These are phyloP conservation scores for Thera britannica DNA, from an alignment of 2,888 invertebrate genomes.

Conservation along the genomic window DNA sequence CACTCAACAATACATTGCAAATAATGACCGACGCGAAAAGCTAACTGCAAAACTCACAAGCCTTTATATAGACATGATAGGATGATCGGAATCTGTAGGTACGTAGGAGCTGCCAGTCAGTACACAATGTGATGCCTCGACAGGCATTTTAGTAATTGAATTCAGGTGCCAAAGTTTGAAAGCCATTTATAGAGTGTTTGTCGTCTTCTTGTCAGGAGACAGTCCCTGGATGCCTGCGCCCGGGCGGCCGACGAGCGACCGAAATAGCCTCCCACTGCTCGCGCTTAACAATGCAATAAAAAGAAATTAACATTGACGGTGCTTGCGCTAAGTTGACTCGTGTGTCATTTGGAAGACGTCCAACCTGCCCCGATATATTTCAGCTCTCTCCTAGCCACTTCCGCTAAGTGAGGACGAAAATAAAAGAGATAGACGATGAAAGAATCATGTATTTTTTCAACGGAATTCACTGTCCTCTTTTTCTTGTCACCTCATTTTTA, in stretches of 20 bases:
- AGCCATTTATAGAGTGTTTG: constrained; percentile 81
- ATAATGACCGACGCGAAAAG: neutral
- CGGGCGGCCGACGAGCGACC: constrained; percentile 77
- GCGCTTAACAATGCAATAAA: constrained; percentile 85
- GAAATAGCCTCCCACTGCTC: constrained; percentile 76
- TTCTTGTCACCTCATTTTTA: constrained; percentile 52
- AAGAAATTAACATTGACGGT: constrained; percentile 82
- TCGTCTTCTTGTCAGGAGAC: constrained; percentile 79
- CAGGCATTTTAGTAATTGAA: constrained; percentile 51
- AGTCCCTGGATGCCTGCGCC: constrained; percentile 76
- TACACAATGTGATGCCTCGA: constrained; percentile 30
- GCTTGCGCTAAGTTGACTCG: constrained; percentile 81
- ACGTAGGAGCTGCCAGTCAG: constrained; percentile 46
- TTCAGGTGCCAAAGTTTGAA: constrained; percentile 67
- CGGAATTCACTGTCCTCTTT: constrained; percentile 54
- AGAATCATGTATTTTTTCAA: constrained; percentile 61
- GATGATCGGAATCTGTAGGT: constrained; percentile 38
- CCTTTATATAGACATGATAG: constrained; percentile 15
- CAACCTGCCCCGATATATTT: constrained; percentile 75
- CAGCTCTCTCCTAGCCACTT: constrained; percentile 71
- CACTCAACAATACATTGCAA: too few species aligned
- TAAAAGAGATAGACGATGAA: constrained; percentile 62
- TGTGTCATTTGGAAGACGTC: constrained; percentile 81
- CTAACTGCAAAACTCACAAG: neutral
- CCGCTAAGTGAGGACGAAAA: constrained; percentile 78